Conservation (phyloP, 2,888 invertebrate species). For the Andrena chrysosceles region DNA sequence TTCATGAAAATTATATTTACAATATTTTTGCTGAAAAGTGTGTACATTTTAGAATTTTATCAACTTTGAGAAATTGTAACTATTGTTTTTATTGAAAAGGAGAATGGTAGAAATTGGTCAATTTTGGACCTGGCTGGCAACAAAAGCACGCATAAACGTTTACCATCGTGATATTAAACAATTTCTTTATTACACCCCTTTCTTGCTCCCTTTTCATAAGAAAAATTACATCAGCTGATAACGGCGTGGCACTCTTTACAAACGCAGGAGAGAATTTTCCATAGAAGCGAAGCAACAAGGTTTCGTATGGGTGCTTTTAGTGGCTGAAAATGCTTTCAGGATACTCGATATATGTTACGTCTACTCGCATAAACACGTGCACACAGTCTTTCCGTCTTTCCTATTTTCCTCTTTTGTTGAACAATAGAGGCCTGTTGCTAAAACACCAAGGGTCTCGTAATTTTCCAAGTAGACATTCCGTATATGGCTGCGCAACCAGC, state of each 20-base stretch:
- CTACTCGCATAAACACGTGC: not conserved
- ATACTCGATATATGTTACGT: constrained; percentile 45
- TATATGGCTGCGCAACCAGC: not conserved
- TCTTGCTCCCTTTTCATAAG: not conserved
- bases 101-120: too few relatives aligned
- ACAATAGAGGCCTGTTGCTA: constrained; percentile 19
- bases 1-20: too few relatives aligned
- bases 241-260: not conserved
- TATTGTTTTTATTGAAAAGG: too few relatives aligned
- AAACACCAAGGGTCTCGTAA: constrained; percentile 30
- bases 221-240: constrained; percentile 9
- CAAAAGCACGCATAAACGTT: not conserved
- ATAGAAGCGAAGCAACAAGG: constrained; percentile 6
- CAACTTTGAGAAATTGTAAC: too few relatives aligned
- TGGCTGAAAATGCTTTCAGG: constrained; percentile 52
- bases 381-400: not conserved
- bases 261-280: constrained; percentile 13
- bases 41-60: too few relatives aligned
- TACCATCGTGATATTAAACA: not conserved
- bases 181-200: not conserved
- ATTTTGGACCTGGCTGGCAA: too few relatives aligned
- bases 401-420: constrained; percentile 8
- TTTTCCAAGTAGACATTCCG: constrained; percentile 25
- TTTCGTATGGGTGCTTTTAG: constrained; percentile 50
- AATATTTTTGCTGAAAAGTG: too few relatives aligned